Conservation (phyloP, 1,140 invertebrate species). For the Schlechtendalia chinensis region DNA sequence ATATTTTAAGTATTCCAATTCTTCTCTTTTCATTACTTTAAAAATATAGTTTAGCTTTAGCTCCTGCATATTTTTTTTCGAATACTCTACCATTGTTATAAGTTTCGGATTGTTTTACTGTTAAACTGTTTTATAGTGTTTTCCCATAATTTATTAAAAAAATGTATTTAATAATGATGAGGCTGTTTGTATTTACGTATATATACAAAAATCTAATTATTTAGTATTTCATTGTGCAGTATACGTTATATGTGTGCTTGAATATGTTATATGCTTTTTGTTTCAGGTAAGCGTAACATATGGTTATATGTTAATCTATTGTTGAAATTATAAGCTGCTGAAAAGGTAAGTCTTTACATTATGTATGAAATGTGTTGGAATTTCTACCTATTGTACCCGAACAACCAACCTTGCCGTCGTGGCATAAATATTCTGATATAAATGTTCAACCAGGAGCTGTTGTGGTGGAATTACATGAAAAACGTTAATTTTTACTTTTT, state of each 20-base stretch:
- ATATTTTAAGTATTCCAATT: too few relatives aligned
- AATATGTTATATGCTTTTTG: constrained; percentile 10
- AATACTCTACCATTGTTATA: background rate
- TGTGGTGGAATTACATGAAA: background rate
- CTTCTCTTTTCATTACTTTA: background rate
- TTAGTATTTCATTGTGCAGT: background rate
- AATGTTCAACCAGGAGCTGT: background rate
- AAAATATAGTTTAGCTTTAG: background rate
- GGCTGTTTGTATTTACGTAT: too few relatives aligned
- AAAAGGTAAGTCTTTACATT: constrained; percentile 35
- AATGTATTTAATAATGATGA: too few relatives aligned
- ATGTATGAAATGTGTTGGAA: constrained; percentile 2
- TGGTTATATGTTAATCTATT: constrained; percentile 2
- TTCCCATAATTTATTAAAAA: too few relatives aligned
- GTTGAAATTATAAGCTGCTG: constrained; percentile 11
- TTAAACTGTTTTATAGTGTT: too few relatives aligned
- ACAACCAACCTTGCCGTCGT: background rate
- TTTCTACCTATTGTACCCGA: background rate
- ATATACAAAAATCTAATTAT: background rate
- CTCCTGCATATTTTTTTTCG: background rate
- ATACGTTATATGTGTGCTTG: background rate
- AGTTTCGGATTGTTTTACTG: background rate
- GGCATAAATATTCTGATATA: background rate
- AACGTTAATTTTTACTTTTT: too few relatives aligned
- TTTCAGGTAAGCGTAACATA: constrained; percentile 37